Evolutionary conservation across 30 jellyfish, hydroid and myxozoan species (phyloP).

Genomic region (Aurelia sp.): DNA sequence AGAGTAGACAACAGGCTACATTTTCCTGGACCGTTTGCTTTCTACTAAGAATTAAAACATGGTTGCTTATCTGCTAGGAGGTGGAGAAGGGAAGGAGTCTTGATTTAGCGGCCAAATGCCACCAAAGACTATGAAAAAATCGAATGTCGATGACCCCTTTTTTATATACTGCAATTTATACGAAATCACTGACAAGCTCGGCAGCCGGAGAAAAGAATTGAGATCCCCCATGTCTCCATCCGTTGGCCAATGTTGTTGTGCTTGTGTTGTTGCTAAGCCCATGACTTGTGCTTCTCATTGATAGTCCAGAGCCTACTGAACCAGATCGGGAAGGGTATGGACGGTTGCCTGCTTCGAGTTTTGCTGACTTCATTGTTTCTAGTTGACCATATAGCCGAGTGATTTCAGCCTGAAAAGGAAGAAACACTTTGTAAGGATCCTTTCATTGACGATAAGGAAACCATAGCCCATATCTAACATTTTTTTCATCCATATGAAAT

Average conservation of each 20-base stretch:
- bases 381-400: slow-evolving; percentile 53
- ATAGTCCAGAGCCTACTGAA: slow-evolving; percentile 29
- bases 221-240: slow-evolving; percentile 41
- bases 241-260: slow-evolving; percentile 9
- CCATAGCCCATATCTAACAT: too few relatives aligned
- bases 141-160: too few relatives aligned
- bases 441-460: too few relatives aligned
- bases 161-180: neutral
- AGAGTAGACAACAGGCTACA: too few relatives aligned
- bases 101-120: too few relatives aligned
- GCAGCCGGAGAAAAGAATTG: slow-evolving; percentile 71
- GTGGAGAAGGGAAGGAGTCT: too few relatives aligned
- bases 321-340: slow-evolving; percentile 18
- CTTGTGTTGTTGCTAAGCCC: slow-evolving; percentile 31
- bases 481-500: too few relatives aligned
- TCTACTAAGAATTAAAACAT: too few relatives aligned
- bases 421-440: neutral
- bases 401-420: slow-evolving; percentile 55
- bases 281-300: slow-evolving; percentile 33
- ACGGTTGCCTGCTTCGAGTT: slow-evolving; percentile 53
- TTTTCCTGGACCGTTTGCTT: too few relatives aligned
- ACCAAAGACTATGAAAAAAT: too few relatives aligned
- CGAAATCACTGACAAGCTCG: slow-evolving; percentile 62
- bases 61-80: too few relatives aligned
- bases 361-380: slow-evolving; percentile 60